A percentile compares a stretch with the other conserved stretches of the same genome.
These are phyloP conservation scores for Rallus crepitans DNA, from an alignment of 2,797 vertebrate genomes.

Conservation along the genomic window DNA sequence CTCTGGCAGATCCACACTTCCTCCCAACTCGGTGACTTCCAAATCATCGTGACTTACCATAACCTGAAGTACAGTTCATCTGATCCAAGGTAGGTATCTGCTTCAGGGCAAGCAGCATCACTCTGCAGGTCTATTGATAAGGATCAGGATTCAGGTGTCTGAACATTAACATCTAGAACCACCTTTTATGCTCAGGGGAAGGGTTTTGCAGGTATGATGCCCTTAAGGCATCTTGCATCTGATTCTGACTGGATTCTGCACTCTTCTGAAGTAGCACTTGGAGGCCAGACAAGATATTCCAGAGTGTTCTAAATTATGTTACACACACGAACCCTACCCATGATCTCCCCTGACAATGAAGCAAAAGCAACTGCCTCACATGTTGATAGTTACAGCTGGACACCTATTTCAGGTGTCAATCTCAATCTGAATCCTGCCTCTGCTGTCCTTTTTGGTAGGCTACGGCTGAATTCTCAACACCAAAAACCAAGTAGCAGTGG, in stretches of 20 bases:
- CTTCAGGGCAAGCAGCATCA: neutral
- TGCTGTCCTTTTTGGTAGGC: neutral
- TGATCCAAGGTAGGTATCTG: neutral
- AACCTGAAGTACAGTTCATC: neutral
- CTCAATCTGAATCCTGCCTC: neutral
- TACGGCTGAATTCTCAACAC: neutral
- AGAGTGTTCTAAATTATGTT: neutral
- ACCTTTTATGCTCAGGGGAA: neutral
- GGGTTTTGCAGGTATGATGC: neutral
- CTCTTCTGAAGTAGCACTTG: neutral
- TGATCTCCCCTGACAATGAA: neutral
- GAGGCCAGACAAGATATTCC: neutral
- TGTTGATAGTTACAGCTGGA: neutral
- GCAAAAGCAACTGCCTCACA: neutral
- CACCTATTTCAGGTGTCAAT: neutral
- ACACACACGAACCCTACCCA: neutral
- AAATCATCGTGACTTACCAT: neutral
- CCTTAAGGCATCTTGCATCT: neutral
- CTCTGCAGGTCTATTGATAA: neutral
- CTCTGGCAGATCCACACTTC: no score
- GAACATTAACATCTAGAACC: neutral
- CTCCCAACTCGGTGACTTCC: no score
- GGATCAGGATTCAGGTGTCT: neutral
- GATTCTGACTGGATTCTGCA: neutral
- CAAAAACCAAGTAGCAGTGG: neutral